Evolutionary conservation across 2,797 vertebrate species (phyloP).

Genomic region (Pteropus rufus): DNA sequence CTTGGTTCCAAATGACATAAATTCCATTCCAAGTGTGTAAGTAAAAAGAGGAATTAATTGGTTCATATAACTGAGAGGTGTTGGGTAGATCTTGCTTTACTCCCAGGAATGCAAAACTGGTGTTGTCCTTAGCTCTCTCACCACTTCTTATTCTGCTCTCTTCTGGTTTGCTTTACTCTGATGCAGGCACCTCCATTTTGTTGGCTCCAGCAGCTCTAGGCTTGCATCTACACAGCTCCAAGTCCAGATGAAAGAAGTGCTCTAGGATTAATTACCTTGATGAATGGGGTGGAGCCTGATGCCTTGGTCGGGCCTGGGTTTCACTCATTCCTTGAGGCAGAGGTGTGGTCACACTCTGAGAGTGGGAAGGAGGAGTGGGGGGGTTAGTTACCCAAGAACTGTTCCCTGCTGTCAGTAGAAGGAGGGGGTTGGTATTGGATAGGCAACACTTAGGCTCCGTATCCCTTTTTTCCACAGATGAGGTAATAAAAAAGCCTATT

Average conservation of each 20-base stretch:
- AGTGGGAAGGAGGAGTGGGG: neutral
- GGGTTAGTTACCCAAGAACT: neutral
- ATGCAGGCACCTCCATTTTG: neutral
- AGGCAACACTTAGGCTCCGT: neutral
- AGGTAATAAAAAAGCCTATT: neutral
- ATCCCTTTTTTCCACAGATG: neutral
- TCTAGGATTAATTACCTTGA: neutral
- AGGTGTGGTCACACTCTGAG: neutral
- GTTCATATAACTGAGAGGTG: neutral
- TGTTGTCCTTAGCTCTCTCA: accelerated
- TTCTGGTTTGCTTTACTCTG: neutral
- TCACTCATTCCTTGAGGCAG: neutral
- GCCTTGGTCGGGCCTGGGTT: neutral
- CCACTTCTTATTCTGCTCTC: neutral
- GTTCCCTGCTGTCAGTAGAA: neutral
- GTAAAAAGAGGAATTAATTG: neutral
- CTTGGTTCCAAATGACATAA: neutral
- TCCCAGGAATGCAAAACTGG: neutral
- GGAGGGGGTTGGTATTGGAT: neutral
- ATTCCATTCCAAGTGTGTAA: neutral
- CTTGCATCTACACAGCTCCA: neutral
- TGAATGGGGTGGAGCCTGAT: neutral
- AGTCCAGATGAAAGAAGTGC: neutral
- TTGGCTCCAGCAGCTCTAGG: neutral
- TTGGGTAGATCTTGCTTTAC: neutral